These are phyloP conservation scores for Drosophila kepulauana DNA, from an alignment of 1,140 invertebrate species.

Conservation along the genomic window DNA sequence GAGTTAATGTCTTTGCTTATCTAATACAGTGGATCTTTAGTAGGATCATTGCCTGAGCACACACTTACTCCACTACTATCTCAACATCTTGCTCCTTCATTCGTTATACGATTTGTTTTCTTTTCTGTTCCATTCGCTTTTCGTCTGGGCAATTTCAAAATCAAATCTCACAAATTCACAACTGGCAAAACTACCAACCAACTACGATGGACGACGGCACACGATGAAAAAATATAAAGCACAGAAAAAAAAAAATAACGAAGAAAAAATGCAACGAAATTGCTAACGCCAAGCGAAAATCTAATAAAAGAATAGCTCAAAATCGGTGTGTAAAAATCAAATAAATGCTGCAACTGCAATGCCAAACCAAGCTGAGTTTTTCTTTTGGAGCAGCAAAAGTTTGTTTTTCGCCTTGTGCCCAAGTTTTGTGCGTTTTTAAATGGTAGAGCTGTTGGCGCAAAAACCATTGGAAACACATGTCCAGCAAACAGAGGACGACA, in stretches of 20 bases:
- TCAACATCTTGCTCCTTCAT: conserved; percentile 53
- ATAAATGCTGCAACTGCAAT: conserved; percentile 72
- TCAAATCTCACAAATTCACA: conserved; percentile 81
- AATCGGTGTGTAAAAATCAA: conserved; percentile 82
- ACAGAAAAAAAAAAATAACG: no score
- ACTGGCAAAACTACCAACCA: conserved; percentile 41
- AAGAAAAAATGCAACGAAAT: conserved; percentile 43
- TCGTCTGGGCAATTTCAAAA: conserved; percentile 71
- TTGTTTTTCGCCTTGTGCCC: conserved; percentile 54
- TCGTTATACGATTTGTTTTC: conserved; percentile 34
- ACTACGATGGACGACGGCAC: conserved; percentile 10
- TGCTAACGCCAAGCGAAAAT: conserved; percentile 62
- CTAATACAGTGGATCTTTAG: conserved; percentile 12
- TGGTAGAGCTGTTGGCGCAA: conserved; percentile 63
- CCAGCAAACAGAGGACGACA: conserved; percentile 50
- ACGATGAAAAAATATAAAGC: conserved; percentile 4
- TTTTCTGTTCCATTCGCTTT: conserved; percentile 31
- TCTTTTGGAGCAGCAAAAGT: conserved; percentile 17
- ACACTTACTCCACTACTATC: conserved; percentile 35
- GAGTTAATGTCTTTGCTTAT: conserved; percentile 8
- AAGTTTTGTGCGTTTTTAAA: conserved; percentile 79
- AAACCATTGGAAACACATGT: conserved; percentile 82
- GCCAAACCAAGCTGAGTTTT: conserved; percentile 61
- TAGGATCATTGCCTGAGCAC: background rate
- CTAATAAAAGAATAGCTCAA: conserved; percentile 80